Percentiles rank a stretch among this genome's conserved stretches.
Conservation (phyloP, 2,113 vertebrate genomes). For the Setophaga kirtlandii region DNA sequence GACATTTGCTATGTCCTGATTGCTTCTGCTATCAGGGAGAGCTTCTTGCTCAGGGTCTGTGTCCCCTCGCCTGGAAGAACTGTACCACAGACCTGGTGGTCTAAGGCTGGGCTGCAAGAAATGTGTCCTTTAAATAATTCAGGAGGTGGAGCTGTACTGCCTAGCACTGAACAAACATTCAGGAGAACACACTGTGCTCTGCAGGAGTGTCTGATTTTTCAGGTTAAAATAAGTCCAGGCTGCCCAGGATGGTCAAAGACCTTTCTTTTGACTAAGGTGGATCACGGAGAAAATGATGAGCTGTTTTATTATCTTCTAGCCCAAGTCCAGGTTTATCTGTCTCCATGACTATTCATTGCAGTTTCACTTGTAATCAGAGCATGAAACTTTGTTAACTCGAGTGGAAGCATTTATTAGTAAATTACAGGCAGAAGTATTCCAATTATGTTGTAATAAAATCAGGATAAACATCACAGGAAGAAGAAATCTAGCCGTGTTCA, state of each 20-base stretch:
- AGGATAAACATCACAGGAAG: neutral
- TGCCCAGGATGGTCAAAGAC: neutral
- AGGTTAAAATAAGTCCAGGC: slow-evolving; percentile 28
- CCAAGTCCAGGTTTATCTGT: neutral
- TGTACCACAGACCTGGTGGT: neutral
- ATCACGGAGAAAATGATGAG: neutral
- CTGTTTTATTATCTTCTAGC: neutral
- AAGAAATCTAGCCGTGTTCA: neutral
- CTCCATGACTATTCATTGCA: neutral
- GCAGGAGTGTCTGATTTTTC: slow-evolving; percentile 29
- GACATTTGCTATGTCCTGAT: neutral
- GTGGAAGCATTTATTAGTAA: neutral
- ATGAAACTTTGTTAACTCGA: neutral
- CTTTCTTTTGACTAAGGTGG: neutral
- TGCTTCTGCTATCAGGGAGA: neutral
- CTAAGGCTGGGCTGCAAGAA: slow-evolving; percentile 46
- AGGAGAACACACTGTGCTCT: slow-evolving; percentile 30
- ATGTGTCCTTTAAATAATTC: slow-evolving; percentile 50
- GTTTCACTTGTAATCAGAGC: neutral
- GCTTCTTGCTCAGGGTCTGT: neutral
- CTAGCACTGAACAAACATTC: slow-evolving; percentile 54
- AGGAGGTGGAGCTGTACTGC: slow-evolving; percentile 54
- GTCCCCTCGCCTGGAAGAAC: neutral
- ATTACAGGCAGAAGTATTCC: neutral
- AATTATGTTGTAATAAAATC: neutral